phyloP scores from a whole-genome alignment of 2,888 invertebrate genomes.

The Leptinotarsa juncta region DNA sequence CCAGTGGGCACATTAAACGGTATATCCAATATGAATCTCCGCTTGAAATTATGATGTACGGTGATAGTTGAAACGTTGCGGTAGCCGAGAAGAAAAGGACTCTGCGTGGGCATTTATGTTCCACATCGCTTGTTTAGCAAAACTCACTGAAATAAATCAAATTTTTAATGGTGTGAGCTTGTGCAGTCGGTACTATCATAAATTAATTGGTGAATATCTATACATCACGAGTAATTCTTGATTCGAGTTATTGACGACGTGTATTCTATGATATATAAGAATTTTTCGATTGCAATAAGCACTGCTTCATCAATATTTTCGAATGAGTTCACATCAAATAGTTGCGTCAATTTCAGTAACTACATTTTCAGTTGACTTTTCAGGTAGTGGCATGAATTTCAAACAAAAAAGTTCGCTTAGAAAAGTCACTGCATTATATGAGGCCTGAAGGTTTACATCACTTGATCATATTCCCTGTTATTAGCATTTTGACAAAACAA shows the following conservation, averaged over 20 bases:
- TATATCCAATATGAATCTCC: slow-evolving; percentile 28
- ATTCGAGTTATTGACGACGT: slow-evolving; percentile 28
- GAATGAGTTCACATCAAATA: background rate
- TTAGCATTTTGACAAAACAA: too few relatives aligned
- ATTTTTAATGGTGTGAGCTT: slow-evolving; percentile 41
- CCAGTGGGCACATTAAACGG: slow-evolving; percentile 29
- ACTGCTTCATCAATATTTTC: background rate
- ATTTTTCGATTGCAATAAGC: background rate
- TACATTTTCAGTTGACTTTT: too few relatives aligned
- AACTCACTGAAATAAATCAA: slow-evolving; percentile 54
- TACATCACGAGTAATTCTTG: slow-evolving; percentile 28
- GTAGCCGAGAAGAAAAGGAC: slow-evolving; percentile 55
- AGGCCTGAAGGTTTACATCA: too few relatives aligned
- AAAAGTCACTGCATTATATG: too few relatives aligned
- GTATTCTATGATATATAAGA: slow-evolving; percentile 23
- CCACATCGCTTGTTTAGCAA: slow-evolving; percentile 57
- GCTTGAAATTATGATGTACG: slow-evolving; percentile 58
- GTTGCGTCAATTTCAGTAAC: too few relatives aligned
- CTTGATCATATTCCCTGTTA: too few relatives aligned
- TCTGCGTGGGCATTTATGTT: slow-evolving; percentile 57
- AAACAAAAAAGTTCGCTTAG: too few relatives aligned
- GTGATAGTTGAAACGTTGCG: slow-evolving; percentile 53
- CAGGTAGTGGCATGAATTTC: too few relatives aligned
- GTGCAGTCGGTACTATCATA: slow-evolving; percentile 31
- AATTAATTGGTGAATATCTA: slow-evolving; percentile 43